A percentile compares a stretch with the other conserved stretches of the same genome.
Evolutionary conservation across 1,140 invertebrate species (phyloP).

Genomic region (Dinoponera quadriceps): DNA sequence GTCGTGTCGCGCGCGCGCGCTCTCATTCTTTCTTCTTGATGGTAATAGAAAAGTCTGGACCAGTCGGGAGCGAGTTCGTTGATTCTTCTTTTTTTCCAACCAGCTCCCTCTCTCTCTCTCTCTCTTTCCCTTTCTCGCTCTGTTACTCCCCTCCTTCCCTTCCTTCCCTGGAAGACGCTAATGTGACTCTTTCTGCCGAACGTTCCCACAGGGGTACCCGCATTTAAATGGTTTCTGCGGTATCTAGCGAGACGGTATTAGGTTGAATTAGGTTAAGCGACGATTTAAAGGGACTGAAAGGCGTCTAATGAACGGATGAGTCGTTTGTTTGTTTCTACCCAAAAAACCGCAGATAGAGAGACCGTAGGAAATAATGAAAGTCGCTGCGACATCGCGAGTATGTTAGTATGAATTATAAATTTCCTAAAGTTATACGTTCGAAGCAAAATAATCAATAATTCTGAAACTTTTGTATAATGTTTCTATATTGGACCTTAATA

Average conservation of each 20-base stretch:
- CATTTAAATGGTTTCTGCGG: slow-evolving; percentile 75
- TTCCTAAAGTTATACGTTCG: too few relatives aligned
- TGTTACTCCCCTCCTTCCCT: slow-evolving; percentile 24
- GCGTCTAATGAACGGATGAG: slow-evolving; percentile 16
- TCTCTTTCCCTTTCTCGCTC: slow-evolving; percentile 20
- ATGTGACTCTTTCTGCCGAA: slow-evolving; percentile 69
- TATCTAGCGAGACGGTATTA: slow-evolving; percentile 3
- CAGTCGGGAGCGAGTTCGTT: slow-evolving; percentile 69
- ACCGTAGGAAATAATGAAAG: not conserved
- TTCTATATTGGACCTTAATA: too few relatives aligned
- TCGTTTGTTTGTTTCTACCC: slow-evolving; percentile 27
- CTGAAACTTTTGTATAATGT: too few relatives aligned
- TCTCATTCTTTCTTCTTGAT: slow-evolving; percentile 24
- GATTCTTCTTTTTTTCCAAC: slow-evolving; percentile 57
- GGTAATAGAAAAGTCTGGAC: slow-evolving; percentile 61
- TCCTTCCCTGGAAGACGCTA: slow-evolving; percentile 55
- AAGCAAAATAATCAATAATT: too few relatives aligned
- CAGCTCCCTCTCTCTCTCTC: slow-evolving; percentile 22
- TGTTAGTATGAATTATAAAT: too few relatives aligned
- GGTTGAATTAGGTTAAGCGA: slow-evolving; percentile 71
- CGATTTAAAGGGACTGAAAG: slow-evolving; percentile 70
- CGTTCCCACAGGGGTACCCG: slow-evolving; percentile 77
- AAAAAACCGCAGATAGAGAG: not conserved
- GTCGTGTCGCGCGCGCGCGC: not conserved
- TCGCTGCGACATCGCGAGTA: not conserved